Evolutionary conservation across 2,888 invertebrate genomes (phyloP), one percentile per base, ranked within the genome.

Genomic region (Nymphalis polychloros): DNA sequence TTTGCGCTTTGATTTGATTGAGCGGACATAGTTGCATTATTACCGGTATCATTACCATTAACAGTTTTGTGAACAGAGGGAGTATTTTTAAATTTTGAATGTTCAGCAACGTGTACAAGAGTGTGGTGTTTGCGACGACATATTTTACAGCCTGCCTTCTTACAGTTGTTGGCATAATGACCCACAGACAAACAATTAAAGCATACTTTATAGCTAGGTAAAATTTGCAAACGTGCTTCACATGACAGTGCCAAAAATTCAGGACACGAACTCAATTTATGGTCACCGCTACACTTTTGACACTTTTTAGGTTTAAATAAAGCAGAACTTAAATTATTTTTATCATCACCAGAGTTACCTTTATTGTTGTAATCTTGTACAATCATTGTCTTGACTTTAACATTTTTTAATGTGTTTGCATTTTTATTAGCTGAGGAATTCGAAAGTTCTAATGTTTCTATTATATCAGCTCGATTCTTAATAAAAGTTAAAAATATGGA

Each of bases 111-210:
- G 27, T 67, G 62, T 20, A 67, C 27, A n/a, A 67, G 63, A n/a
- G 66, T 66, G 48, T 66, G 31, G 41, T 67, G 66, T 49, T 63
- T 62, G n/a, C 67, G 67, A 17, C 66, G 65, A 60, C 71, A 71
- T 55, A 66, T 55, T 60, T 65, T 71, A 55, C 71, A 71, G 8
- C 66, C 66, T 35, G 61, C 20, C 31, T 71, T 71, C 52, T 63
- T 68, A 50, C 63, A 68, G 53, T 63, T 10, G 41, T 73, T 75
- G 16, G 75, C 59, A 62, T 64, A 75, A 48, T 75, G 77, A 48
- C 76, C 74, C 23, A 55, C 20, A 19, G 59, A 60, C 47, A 76
- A 71, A 70, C 75, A 77, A 63, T 75, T 77, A 68, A 67, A 74
- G 59, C 76, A 77, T 1, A 76, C 61, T 31, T 73, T 76, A 61